Evolutionary conservation across 37 sponge, comb jelly and placozoan genomes (phyloP).

Genomic region (Beroe ovata): DNA sequence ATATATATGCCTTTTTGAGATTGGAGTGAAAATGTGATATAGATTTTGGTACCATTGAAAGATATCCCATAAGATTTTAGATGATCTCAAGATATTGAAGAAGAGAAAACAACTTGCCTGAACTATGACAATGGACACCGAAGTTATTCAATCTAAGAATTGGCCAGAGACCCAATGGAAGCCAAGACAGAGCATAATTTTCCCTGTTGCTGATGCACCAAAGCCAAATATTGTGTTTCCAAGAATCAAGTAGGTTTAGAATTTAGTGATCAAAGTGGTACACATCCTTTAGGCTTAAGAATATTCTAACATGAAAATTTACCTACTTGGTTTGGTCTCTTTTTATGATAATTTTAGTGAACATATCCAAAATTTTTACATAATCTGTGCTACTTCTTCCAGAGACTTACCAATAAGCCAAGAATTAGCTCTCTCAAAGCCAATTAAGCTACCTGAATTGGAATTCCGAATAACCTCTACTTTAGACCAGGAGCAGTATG

Average conservation of each 20-base stretch:
- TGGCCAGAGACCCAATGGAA: slow-evolving; percentile 34
- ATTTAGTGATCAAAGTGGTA: no score
- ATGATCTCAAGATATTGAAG: no score
- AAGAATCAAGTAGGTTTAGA: slow-evolving; percentile 18
- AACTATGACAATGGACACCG: background rate
- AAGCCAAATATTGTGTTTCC: slow-evolving; percentile 43
- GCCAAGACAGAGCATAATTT: background rate
- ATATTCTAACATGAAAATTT: no score
- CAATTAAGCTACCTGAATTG: slow-evolving; percentile 3
- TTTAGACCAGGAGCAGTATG: slow-evolving; percentile 4
- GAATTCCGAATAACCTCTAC: background rate
- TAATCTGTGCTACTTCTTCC: background rate
- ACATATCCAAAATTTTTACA: background rate
- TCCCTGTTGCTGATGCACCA: background rate
- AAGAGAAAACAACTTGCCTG: no score
- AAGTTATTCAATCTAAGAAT: slow-evolving; percentile 32
- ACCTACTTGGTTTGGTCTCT: no score
- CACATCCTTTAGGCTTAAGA: no score
- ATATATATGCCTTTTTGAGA: no score
- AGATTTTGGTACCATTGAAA: no score
- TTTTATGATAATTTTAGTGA: no score
- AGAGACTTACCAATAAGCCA: slow-evolving; percentile 47
- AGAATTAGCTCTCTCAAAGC: slow-evolving; percentile 31
- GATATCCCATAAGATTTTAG: no score
- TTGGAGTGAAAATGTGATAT: no score